phyloP scores from a whole-genome alignment of 2,888 invertebrate genomes.

The Cephonodes hylas region DNA sequence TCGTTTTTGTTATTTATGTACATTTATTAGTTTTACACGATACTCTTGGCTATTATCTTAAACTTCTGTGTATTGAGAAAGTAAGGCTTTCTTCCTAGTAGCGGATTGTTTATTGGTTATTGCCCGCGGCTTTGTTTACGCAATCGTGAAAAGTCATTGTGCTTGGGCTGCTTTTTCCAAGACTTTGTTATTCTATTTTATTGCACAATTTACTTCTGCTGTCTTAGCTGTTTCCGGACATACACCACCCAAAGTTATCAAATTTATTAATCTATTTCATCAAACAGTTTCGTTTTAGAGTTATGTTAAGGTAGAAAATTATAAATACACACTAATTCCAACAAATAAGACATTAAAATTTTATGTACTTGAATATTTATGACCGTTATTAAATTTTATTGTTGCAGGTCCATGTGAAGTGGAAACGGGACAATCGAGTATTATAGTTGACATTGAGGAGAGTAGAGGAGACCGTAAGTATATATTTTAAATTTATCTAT shows the following conservation, averaged over 20 bases:
- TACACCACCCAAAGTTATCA: too few species aligned
- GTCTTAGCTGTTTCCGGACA: not conserved
- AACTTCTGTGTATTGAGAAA: conserved; percentile 3
- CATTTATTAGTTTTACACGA: conserved; percentile 30
- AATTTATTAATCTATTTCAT: too few species aligned
- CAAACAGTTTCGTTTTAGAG: too few species aligned
- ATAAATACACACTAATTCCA: not conserved
- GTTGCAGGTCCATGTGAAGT: conserved; percentile 87
- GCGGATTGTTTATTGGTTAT: conserved; percentile 5
- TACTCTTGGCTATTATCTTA: not conserved
- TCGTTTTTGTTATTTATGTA: conserved; percentile 57
- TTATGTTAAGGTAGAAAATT: too few species aligned
- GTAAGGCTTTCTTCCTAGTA: conserved; percentile 2
- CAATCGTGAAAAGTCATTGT: not conserved
- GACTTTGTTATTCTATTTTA: not conserved
- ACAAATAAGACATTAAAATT: not conserved
- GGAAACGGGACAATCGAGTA: conserved; percentile 92
- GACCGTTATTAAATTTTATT: conserved; percentile 10
- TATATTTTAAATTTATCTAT: not conserved
- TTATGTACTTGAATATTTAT: not conserved
- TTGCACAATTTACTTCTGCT: not conserved
- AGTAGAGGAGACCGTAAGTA: conserved; percentile 92
- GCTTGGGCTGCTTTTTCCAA: not conserved
- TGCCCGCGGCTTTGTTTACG: not conserved
- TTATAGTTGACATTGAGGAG: conserved; percentile 94